phyloP scores from a whole-genome alignment of 2,888 invertebrate species.

The Tinea trinotella region DNA sequence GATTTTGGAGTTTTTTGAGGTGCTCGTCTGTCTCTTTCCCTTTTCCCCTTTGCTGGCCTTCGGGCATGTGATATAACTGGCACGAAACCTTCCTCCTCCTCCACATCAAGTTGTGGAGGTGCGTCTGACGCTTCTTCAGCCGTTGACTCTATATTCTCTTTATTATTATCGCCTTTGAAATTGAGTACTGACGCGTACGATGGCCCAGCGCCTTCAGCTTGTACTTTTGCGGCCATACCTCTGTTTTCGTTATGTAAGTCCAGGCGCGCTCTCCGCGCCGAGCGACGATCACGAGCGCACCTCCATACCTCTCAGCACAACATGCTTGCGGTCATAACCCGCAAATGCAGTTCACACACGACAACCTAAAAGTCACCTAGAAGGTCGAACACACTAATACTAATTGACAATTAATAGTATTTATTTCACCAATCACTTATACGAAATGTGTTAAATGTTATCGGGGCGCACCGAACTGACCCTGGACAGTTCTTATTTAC shows the following conservation, averaged over 20 bases:
- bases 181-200: slow-evolving; percentile 82
- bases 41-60: slow-evolving; percentile 55
- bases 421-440: slow-evolving; percentile 32
- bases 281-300: slow-evolving; percentile 72
- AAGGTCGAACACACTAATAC: slow-evolving; percentile 38
- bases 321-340: slow-evolving; percentile 63
- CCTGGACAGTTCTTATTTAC: slow-evolving; percentile 68
- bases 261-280: slow-evolving; percentile 71
- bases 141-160: slow-evolving; percentile 68
- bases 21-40: slow-evolving; percentile 54
- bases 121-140: slow-evolving; percentile 40
- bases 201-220: slow-evolving; percentile 71
- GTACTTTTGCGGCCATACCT: slow-evolving; percentile 71
- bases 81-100: slow-evolving; percentile 64
- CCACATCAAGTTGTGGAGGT: slow-evolving; percentile 44
- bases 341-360: slow-evolving; percentile 33
- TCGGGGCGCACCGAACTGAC: slow-evolving; percentile 63
- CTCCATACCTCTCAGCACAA: slow-evolving; percentile 66
- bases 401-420: not conserved
- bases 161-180: slow-evolving; percentile 74
- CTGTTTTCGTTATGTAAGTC: slow-evolving; percentile 67
- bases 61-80: slow-evolving; percentile 60
- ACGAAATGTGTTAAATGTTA: slow-evolving; percentile 52
- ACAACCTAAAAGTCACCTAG: slow-evolving; percentile 25
- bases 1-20: slow-evolving; percentile 53